Evolutionary conservation across 2,797 vertebrate genomes (phyloP).

Genomic region (Mus caroli): DNA sequence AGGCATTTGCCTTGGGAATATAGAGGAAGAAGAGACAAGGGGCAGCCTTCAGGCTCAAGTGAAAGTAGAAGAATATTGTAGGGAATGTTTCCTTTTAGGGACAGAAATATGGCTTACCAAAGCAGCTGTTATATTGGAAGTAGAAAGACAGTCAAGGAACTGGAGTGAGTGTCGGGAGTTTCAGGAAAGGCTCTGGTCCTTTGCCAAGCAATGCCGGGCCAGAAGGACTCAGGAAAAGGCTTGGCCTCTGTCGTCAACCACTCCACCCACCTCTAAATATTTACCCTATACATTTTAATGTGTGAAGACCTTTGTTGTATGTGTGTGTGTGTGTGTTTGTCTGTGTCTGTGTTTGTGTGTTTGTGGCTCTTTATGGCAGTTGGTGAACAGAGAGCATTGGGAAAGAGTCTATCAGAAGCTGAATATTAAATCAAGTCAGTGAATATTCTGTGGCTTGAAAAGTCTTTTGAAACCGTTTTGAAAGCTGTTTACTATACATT

Average conservation of each 20-base stretch:
- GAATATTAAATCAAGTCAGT: constrained; percentile 27
- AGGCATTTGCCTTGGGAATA: constrained; percentile 39
- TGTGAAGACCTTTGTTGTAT: constrained; percentile 30
- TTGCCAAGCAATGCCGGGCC: not conserved
- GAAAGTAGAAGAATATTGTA: constrained; percentile 45
- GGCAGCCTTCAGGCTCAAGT: not conserved
- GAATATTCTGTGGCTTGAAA: constrained; percentile 7
- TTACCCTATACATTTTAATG: constrained; percentile 45
- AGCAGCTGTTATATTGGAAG: not conserved
- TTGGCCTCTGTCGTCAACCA: not conserved
- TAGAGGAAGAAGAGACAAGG: not conserved
- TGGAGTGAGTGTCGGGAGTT: constrained; percentile 1
- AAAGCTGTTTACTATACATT: constrained; percentile 36
- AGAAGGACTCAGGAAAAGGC: constrained; percentile 26
- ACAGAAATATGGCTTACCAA: constrained; percentile 45
- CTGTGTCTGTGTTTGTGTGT: not conserved
- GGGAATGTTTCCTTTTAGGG: constrained; percentile 7
- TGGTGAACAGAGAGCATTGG: constrained; percentile 16
- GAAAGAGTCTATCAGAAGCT: not conserved
- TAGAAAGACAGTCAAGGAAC: not conserved
- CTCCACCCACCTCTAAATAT: constrained; percentile 55
- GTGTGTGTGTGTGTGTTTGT: not conserved
- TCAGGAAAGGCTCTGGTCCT: constrained; percentile 8
- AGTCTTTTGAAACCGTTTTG: constrained; percentile 43
- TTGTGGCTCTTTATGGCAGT: not conserved